Evolutionary conservation across 2,113 vertebrate species (phyloP), one percentile per base, ranked within the genome.

Genomic region (Tupaia chinensis): DNA sequence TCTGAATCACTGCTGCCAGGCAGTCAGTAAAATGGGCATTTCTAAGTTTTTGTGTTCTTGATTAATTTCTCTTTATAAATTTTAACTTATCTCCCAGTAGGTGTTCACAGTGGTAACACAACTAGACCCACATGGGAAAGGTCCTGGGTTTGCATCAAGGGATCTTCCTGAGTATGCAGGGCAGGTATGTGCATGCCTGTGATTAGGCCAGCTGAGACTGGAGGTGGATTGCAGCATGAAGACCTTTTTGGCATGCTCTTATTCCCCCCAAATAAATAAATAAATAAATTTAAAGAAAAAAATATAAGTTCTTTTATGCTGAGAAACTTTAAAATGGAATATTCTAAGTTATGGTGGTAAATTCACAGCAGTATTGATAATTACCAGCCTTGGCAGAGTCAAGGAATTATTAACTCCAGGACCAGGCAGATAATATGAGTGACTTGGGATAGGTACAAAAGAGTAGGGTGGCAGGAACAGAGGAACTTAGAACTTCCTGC

Each of bases 261-360:
- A 44, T 44, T 44, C 44, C 44, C 44, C 44, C 44, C 44, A 44
- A 44, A 44, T 44, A 44, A 44, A 44, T 44, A 44, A 44, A 44
- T 44, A 44, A 44, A 44, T 44, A 44, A 44, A 44, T 44, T 44
- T 44, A 44, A 44, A 44, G 44, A 44, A 44, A 44, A 44, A 68
- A 93, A 80, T 74, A 9, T 9, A 74, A 29, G n/a, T 34, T 95
- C 29, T 53, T 87, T 91, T 68, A 72, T 17, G 22, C 32, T 34
- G 4, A 94, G 2, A 44, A 61, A 90, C 34, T 25, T 79, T n/a
- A 82, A 66, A 86, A 91, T 82, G n/a, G 86, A 89, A 56, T 34
- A 82, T 61, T 78, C 53, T 61, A 54, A 53, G 81, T 61, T 53
- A 60, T 10, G 13, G 6, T 29, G n/a, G 25, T 0, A 25, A 56